Conservation (phyloP, 2,113 vertebrate genomes). For the Trogon melanurus region DNA sequence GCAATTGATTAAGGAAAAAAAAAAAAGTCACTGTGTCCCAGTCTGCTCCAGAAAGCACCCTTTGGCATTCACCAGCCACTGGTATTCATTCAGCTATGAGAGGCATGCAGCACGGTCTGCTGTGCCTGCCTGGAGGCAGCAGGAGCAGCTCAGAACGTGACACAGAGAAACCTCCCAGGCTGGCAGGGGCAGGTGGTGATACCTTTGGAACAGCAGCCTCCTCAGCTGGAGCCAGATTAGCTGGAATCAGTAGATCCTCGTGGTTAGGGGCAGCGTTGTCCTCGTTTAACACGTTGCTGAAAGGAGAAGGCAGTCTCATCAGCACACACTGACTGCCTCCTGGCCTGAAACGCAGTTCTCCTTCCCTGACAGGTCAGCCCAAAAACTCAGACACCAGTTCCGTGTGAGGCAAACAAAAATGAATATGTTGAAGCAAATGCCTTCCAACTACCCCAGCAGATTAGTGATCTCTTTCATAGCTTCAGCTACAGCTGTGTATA, state of each 20-base stretch:
- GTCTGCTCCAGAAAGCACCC: not conserved
- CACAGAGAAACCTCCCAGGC: not conserved
- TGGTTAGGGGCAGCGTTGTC: not conserved
- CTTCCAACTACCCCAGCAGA: not conserved
- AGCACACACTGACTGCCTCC: not conserved
- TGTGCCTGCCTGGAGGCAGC: not conserved
- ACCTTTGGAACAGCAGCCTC: constrained; percentile 74
- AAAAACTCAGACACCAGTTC: not conserved
- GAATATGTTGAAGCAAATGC: not conserved
- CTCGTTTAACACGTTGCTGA: constrained; percentile 51
- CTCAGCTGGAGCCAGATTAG: not conserved
- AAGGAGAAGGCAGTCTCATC: constrained; percentile 35
- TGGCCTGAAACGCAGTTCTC: not conserved
- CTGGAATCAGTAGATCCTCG: constrained; percentile 47
- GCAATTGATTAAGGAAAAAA: not conserved
- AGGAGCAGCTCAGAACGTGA: not conserved
- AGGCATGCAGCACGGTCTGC: constrained; percentile 24
- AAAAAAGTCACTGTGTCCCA: not conserved
- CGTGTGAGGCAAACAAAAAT: not conserved
- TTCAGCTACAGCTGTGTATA: not conserved
- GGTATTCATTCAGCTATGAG: not conserved
- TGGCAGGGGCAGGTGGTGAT: not conserved
- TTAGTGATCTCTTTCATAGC: not conserved
- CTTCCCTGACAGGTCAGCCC: not conserved
- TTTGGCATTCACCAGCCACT: not conserved